Base-by-base conservation (phyloP, 2,888 invertebrate genomes). In the Rhynchonema sp. region DNA sequence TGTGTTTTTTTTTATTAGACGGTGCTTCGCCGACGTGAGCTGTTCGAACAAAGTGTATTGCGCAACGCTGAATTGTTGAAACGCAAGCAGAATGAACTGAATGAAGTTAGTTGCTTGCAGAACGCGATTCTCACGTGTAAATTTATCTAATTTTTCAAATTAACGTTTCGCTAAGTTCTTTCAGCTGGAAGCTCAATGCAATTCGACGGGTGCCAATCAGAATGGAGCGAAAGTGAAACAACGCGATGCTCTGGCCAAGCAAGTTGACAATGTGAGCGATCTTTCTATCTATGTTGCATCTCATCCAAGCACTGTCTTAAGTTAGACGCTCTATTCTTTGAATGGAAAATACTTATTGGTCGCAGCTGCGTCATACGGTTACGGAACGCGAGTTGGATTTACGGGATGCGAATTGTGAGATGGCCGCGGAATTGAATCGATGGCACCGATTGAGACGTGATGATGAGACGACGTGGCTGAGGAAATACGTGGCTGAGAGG, bases 51-150 rank as follows among this genome's bases (percentile, higher is more conserved):
- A 17, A n/a, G n/a, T 3, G 64, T 64, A 57, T 87, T 77, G 67
- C 81, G 83, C 57, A 84, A 78, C 20, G 52, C 53, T 58, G 56
- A 55, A 25, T 22, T 30, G 58, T 17, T 54, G 27, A 27, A 55
- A 26, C 46, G 30, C 20, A 49, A n/a, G n/a, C 9, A 49, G 49
- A 17, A 23, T 3, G 49, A 49, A n/a, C 23, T 49, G 49, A 3
- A 49, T 6, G 49, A 49, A n/a, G 49, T 49, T n/a, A n/a, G n/a
- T n/a, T n/a, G n/a, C n/a, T n/a, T n/a, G n/a, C n/a, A n/a, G n/a
- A n/a, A n/a, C n/a, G n/a, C n/a, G n/a, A n/a, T n/a, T n/a, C n/a
- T n/a, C n/a, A n/a, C n/a, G n/a, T n/a, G n/a, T n/a, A n/a, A n/a
- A n/a, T n/a, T n/a, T n/a, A n/a, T n/a, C n/a, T n/a, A n/a, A n/a